Conservation (phyloP, 2,888 invertebrate genomes). For the Orchesellides sinensis region DNA sequence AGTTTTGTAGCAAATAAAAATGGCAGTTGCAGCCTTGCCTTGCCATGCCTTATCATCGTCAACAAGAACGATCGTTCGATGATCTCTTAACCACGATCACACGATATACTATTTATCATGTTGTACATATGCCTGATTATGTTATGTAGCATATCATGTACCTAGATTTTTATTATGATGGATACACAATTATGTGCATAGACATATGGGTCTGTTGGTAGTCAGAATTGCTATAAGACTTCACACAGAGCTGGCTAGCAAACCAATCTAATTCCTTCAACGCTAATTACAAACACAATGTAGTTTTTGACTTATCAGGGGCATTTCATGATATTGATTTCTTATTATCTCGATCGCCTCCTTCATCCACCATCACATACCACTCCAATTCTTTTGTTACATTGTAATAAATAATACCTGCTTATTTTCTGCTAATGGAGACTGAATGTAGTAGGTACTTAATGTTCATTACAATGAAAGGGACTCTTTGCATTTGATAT, state of each 20-base stretch:
- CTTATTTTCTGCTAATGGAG: not conserved
- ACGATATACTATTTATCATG: not conserved
- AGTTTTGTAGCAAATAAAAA: constrained; percentile 16
- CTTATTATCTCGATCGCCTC: constrained; percentile 28
- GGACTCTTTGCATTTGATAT: no score
- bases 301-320: constrained; percentile 55
- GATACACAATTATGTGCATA: no score
- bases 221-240: no score
- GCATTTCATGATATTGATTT: constrained; percentile 40
- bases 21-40: constrained; percentile 30
- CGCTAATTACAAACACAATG: constrained; percentile 37
- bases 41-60: constrained; percentile 32
- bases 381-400: constrained; percentile 15
- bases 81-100: constrained; percentile 48
- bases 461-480: no score
- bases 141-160: not conserved
- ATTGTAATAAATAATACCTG: not conserved
- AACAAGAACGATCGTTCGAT: constrained; percentile 20
- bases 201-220: no score
- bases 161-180: no score
- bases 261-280: constrained; percentile 48
- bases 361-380: not conserved
- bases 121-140: not conserved
- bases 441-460: not conserved
- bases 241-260: not conserved